Evolutionary conservation across 2,888 invertebrate genomes (phyloP).

Genomic region (Gastracanthus pulcherrimus): DNA sequence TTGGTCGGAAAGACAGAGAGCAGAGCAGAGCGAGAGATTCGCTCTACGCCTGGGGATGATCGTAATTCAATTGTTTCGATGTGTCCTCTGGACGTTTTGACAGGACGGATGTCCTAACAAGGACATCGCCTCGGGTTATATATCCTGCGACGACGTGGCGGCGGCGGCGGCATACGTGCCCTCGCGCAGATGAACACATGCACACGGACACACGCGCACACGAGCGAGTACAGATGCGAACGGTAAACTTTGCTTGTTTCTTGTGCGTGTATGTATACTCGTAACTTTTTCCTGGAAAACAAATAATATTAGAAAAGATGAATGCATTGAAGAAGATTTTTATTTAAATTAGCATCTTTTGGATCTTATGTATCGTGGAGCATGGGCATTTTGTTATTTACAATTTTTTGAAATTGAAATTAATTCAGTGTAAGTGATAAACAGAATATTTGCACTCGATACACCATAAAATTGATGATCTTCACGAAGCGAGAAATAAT

Average conservation of each 20-base stretch:
- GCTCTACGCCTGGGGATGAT: slow-evolving; percentile 74
- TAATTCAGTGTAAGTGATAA: neutral
- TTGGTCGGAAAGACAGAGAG: slow-evolving; percentile 65
- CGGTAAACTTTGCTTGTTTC: slow-evolving; percentile 11
- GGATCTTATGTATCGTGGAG: no score
- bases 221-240: neutral
- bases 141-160: slow-evolving; percentile 58
- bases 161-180: slow-evolving; percentile 28
- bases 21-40: slow-evolving; percentile 1
- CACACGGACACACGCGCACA: neutral
- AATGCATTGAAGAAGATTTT: neutral
- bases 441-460: neutral
- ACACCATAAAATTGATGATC: no score
- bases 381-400: no score
- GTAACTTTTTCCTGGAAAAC: neutral
- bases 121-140: slow-evolving; percentile 72
- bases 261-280: neutral
- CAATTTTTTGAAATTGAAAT: neutral
- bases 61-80: slow-evolving; percentile 77
- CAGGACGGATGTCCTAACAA: slow-evolving; percentile 77
- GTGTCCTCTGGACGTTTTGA: slow-evolving; percentile 78
- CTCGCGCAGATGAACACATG: neutral
- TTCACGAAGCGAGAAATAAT: no score
- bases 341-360: no score
- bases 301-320: neutral